phyloP scores from a whole-genome alignment of 2,113 vertebrate genomes.

The Cyprinus carpio region DNA sequence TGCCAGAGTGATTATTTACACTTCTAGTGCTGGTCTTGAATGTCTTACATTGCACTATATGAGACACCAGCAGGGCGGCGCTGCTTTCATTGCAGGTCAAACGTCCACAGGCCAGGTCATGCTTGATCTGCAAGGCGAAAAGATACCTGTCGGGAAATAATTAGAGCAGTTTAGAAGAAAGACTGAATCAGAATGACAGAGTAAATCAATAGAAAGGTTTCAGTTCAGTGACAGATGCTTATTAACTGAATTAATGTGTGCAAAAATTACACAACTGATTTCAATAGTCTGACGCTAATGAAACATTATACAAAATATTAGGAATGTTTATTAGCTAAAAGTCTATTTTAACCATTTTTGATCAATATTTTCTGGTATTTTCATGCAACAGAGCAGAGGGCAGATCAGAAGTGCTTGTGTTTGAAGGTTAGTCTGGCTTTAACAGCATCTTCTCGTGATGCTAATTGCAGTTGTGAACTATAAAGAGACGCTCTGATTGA shows the following conservation, averaged over 20 bases:
- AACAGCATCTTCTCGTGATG: neutral
- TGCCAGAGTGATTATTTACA: neutral
- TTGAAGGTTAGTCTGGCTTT: slow-evolving; percentile 11
- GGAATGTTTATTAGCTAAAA: neutral
- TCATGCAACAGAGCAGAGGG: neutral
- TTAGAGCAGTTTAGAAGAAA: neutral
- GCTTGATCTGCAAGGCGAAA: slow-evolving; percentile 96
- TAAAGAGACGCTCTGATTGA: neutral
- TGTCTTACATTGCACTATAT: slow-evolving; percentile 94
- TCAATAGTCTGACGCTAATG: neutral
- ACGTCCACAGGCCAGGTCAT: slow-evolving; percentile 88
- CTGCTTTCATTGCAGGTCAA: slow-evolving; percentile 93
- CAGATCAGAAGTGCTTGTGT: neutral
- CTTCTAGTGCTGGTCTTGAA: neutral
- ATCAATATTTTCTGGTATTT: neutral
- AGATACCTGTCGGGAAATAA: slow-evolving; percentile 83
- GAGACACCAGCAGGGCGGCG: slow-evolving; percentile 90
- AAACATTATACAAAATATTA: neutral
- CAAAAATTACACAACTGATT: neutral
- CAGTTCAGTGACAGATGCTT: neutral
- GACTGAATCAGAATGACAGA: neutral
- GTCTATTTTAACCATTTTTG: neutral
- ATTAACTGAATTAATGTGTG: neutral
- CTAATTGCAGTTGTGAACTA: slow-evolving; percentile 16
- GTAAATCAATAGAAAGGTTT: neutral